A percentile compares a stretch with the other conserved stretches of the same genome.
Evolutionary conservation across 2,113 vertebrate species (phyloP).

Genomic region (Chauna torquata): DNA sequence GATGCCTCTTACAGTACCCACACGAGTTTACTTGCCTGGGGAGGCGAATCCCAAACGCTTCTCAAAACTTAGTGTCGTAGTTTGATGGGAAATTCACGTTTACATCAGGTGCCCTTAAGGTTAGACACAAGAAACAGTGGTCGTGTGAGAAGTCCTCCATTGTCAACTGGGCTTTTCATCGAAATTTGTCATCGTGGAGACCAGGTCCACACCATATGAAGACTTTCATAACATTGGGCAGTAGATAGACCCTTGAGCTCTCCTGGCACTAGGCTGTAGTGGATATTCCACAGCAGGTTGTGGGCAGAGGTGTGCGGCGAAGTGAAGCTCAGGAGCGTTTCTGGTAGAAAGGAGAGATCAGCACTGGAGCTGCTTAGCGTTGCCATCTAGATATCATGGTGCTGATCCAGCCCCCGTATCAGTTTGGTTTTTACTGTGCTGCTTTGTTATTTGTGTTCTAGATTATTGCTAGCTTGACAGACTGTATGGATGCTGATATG

Average conservation of each 20-base stretch:
- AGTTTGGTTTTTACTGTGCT: not conserved
- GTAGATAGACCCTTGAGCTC: too few relatives aligned
- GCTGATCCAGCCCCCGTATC: accelerated
- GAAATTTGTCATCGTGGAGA: accelerated
- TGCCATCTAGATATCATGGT: accelerated
- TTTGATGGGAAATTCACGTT: not conserved
- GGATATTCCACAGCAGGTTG: not conserved
- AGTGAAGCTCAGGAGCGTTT: not conserved
- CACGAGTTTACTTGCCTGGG: not conserved
- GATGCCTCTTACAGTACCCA: not conserved
- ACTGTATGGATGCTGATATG: not conserved
- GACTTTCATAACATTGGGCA: not conserved
- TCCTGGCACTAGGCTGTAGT: not conserved
- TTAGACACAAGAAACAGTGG: not conserved
- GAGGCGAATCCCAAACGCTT: not conserved
- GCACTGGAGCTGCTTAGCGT: not conserved
- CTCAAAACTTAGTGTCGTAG: accelerated
- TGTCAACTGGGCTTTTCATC: not conserved
- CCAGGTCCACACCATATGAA: not conserved
- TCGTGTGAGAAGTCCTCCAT: not conserved
- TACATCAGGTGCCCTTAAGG: not conserved
- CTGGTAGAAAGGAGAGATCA: not conserved
- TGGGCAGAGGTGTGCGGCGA: not conserved
- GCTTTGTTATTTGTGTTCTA: not conserved
- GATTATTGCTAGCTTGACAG: not conserved